Evolutionary conservation across 1,140 invertebrate species (phyloP).

Genomic region (Drosophila micromelanica): DNA sequence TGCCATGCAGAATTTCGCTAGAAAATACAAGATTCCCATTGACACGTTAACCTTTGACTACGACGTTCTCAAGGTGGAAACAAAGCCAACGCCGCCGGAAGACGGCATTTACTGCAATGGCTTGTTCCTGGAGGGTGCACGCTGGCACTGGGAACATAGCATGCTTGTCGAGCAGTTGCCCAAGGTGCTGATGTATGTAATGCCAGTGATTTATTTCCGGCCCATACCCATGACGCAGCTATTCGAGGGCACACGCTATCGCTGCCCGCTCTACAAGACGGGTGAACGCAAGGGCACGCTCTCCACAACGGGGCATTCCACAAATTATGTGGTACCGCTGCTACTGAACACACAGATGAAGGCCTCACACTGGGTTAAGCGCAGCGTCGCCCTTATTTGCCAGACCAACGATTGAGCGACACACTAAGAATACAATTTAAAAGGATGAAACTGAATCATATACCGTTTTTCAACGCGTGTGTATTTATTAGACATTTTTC

Average conservation of each 20-base stretch:
- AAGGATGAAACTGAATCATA: too few species aligned
- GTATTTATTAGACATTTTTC: conserved; percentile 55
- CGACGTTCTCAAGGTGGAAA: conserved; percentile 86
- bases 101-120: conserved; percentile 94
- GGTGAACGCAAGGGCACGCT: conserved; percentile 92
- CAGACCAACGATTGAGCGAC: conserved; percentile 86
- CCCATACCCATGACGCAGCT: conserved; percentile 85
- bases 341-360: conserved; percentile 89
- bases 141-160: conserved; percentile 89
- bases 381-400: conserved; percentile 93
- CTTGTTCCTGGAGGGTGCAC: conserved; percentile 92
- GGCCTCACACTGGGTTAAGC: conserved; percentile 93
- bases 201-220: conserved; percentile 91
- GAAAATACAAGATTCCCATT: conserved; percentile 94
- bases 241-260: conserved; percentile 87
- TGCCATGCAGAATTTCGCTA: conserved; percentile 95
- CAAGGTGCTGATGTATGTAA: conserved; percentile 91
- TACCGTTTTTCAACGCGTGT: conserved; percentile 19
- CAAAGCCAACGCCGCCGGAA: conserved; percentile 85
- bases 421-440: too few species aligned
- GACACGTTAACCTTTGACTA: conserved; percentile 94
- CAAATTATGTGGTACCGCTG: conserved; percentile 94
- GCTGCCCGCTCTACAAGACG: conserved; percentile 95
- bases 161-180: conserved; percentile 91
- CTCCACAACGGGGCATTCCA: conserved; percentile 96